Evolutionary conservation across 2,888 invertebrate genomes (phyloP).

Genomic region (Limulus polyphemus): DNA sequence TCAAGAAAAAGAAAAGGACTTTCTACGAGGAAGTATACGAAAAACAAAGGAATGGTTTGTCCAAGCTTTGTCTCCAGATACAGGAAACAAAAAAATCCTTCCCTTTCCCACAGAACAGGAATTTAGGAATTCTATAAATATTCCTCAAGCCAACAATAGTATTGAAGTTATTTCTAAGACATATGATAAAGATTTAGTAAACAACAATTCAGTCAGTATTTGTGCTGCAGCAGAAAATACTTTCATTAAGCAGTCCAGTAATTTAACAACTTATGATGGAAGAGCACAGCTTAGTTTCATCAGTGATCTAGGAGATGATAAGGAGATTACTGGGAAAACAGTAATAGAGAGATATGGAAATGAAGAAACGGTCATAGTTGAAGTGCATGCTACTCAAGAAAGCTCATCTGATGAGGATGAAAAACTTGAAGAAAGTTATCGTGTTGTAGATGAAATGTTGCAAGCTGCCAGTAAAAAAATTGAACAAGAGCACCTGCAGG

Average conservation of each 20-base stretch:
- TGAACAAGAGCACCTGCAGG: background rate
- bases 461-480: conserved; percentile 2
- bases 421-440: too few relatives aligned
- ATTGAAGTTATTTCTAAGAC: background rate
- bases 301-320: conserved; percentile 1
- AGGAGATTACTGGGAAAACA: conserved; percentile 9
- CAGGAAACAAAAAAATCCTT: too few relatives aligned
- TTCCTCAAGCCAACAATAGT: background rate
- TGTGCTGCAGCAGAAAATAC: background rate
- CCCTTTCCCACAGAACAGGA: too few relatives aligned
- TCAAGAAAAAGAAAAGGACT: too few relatives aligned
- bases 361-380: conserved; percentile 26
- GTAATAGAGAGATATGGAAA: conserved; percentile 27
- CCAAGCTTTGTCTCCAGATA: too few relatives aligned
- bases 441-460: conserved; percentile 4
- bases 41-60: too few relatives aligned
- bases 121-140: too few relatives aligned
- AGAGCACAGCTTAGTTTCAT: background rate
- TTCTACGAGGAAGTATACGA: too few relatives aligned
- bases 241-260: background rate
- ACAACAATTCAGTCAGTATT: too few relatives aligned
- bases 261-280: background rate
- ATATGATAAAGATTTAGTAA: background rate
- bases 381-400: conserved; percentile 28
- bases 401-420: conserved; percentile 23